A percentile compares a stretch with the other conserved stretches of the same genome.
phyloP scores from a whole-genome alignment of 2,113 vertebrate species.

The Physeter macrocephalus region DNA sequence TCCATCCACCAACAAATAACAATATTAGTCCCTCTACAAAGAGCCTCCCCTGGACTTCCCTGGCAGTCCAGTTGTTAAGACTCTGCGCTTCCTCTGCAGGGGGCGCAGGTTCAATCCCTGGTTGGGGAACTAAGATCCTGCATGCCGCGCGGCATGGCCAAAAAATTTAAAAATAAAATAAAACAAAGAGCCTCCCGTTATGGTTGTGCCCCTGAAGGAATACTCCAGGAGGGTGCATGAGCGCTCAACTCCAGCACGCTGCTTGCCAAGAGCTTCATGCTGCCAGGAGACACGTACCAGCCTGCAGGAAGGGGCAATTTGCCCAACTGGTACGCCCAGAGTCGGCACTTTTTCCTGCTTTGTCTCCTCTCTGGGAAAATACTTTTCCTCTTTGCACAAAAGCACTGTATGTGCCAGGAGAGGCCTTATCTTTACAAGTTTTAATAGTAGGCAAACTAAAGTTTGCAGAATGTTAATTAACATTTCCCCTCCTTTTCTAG shows the following conservation, averaged over 20 bases:
- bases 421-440: neutral
- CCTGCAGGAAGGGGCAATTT: neutral
- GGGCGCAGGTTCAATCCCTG: neutral
- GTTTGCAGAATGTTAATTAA: neutral
- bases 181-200: neutral
- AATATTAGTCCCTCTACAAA: neutral
- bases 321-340: neutral
- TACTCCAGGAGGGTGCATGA: too few relatives aligned
- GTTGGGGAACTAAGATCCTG: neutral
- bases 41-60: neutral
- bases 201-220: neutral
- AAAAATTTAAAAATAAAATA: neutral
- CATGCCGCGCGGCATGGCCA: neutral
- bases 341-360: neutral
- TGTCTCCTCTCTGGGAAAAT: neutral
- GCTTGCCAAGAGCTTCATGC: neutral
- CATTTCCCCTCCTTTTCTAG: slow-evolving; percentile 69
- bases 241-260: neutral
- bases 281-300: neutral
- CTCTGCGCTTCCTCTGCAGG: neutral
- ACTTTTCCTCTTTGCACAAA: neutral
- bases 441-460: neutral
- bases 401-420: neutral
- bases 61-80: neutral
- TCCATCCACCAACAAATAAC: neutral